Base-by-base conservation (phyloP, 2,888 invertebrate genomes). In the Meiosimyza decipiens region DNA sequence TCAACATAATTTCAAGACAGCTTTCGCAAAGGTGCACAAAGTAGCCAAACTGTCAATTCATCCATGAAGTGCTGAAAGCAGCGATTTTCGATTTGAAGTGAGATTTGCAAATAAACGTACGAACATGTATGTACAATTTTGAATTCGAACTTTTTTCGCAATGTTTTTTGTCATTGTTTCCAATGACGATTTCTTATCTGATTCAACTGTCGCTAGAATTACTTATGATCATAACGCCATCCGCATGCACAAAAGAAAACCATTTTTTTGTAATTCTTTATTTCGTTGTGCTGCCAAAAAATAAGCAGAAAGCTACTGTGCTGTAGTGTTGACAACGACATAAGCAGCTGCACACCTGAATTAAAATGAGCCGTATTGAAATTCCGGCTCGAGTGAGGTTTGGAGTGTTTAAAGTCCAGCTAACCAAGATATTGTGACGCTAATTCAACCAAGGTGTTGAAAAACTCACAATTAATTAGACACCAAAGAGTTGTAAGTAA, bases 401-500 rank as follows among this genome's bases (percentile, higher is more conserved):
- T 22, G 22, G 22, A 22, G 22, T 22, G 22, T 40, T 40, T 40
- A 6, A 40, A 40, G 4, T 40, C 6, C 6, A 28, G 28, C 3
- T 28, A 40, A 7, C 40, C 40, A 40, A 40, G 22, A 22, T 22
- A 22, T 22, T 22, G 22, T 22, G 22, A 2, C 1, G 1, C 22
- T 22, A 22, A 22, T 22, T 22, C 65, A 51, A 15, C 22, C 59
- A 54, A 63, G 70, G 63, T 70, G 69, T 63, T 63, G 54, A 70
- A 63, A 62, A 69, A 69, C 59, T 57, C 28, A 15, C 68, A 63
- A 52, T 70, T 62, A 63, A 70, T 70, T 70, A 63, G 62, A 70
- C 70, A 62, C 18, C 54, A 40, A 54, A 70, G 18, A 52, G 54
- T 54, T 70, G 70, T 60, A 62, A 52, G 52, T 70, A 62, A 70